phyloP scores from a whole-genome alignment of 2,797 vertebrate genomes.

The Okamejei kenojei region DNA sequence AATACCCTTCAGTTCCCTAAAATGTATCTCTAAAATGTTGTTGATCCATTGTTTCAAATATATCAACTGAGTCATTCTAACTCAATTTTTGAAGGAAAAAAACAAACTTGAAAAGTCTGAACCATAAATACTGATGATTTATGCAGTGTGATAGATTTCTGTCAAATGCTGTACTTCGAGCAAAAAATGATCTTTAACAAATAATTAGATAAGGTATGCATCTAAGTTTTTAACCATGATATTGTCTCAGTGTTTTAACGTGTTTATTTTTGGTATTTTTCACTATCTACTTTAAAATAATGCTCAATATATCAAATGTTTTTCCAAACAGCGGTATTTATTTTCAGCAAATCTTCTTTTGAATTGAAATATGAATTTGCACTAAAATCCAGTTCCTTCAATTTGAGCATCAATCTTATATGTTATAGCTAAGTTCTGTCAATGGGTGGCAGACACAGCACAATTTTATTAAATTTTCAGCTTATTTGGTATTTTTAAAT shows the following conservation, averaged over 20 bases:
- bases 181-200: background rate
- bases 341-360: background rate
- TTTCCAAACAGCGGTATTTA: too few relatives aligned
- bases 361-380: background rate
- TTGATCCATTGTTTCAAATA: slow-evolving; percentile 10
- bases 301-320: background rate
- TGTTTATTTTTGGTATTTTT: background rate
- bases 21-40: background rate
- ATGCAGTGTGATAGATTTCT: background rate
- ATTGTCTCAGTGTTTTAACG: background rate
- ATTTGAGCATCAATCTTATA: background rate
- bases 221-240: background rate
- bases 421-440: slow-evolving; percentile 17
- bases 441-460: slow-evolving; percentile 25
- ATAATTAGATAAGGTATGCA: background rate
- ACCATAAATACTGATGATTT: background rate
- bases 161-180: background rate
- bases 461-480: background rate
- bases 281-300: background rate
- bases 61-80: background rate
- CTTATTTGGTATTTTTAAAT: background rate
- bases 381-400: background rate
- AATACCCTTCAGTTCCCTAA: background rate
- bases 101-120: background rate
- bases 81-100: background rate